Evolutionary conservation across 2,113 vertebrate species (phyloP).

Genomic region (Cheirogaleus medius): DNA sequence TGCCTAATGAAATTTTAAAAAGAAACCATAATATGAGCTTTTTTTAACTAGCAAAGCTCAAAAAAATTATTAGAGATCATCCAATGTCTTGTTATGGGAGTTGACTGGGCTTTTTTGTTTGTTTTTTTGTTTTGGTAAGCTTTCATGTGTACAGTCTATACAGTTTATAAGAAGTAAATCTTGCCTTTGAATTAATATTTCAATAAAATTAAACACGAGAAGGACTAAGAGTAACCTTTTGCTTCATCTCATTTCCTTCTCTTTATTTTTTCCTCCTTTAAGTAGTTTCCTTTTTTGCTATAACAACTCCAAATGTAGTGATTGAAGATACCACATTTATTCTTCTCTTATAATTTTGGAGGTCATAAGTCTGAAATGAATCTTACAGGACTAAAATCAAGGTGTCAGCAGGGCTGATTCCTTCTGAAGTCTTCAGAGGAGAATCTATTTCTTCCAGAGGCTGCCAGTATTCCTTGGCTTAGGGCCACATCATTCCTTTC

Average conservation of each 20-base stretch:
- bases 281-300: neutral
- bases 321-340: neutral
- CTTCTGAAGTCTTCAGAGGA: neutral
- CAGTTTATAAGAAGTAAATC: conserved; percentile 2
- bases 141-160: neutral
- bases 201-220: neutral
- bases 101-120: neutral
- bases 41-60: neutral
- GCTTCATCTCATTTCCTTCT: neutral
- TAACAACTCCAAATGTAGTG: neutral
- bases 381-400: neutral
- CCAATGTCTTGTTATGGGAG: neutral
- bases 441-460: neutral
- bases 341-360: neutral
- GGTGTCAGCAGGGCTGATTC: neutral
- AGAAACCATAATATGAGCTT: neutral
- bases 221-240: neutral
- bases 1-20: neutral
- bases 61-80: neutral
- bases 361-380: neutral
- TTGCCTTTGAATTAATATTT: neutral
- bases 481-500: neutral
- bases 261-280: neutral
- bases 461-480: neutral
- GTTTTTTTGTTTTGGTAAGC: neutral